These are phyloP conservation scores for Cyprinodon diabolis DNA, from an alignment of 2,797 vertebrate genomes.

Conservation along the genomic window DNA sequence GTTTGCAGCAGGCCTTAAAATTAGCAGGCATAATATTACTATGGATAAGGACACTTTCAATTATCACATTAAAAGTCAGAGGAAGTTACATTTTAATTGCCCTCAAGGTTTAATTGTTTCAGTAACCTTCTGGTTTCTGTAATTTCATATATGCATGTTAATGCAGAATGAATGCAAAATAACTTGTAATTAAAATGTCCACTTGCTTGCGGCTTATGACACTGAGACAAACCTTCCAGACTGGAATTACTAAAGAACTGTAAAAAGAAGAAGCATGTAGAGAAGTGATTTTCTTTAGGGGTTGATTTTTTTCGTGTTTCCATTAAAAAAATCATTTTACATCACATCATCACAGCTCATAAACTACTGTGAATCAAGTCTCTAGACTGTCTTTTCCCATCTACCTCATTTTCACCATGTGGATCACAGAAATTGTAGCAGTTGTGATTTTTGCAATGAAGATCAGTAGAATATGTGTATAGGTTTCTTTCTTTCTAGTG, in stretches of 20 bases:
- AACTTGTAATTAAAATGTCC: slow-evolving; percentile 48
- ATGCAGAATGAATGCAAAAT: slow-evolving; percentile 45
- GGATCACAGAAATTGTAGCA: neutral
- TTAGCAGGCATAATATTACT: slow-evolving; percentile 14
- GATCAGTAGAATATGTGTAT: neutral
- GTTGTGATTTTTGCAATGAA: neutral
- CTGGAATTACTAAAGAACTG: neutral
- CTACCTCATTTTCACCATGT: slow-evolving; percentile 2
- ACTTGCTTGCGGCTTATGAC: slow-evolving; percentile 24
- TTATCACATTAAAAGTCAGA: slow-evolving; percentile 60
- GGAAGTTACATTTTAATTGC: slow-evolving; percentile 60
- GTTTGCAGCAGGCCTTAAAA: slow-evolving; percentile 42
- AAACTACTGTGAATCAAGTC: neutral
- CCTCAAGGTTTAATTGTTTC: slow-evolving; percentile 59
- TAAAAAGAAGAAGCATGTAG: neutral
- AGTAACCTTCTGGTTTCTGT: slow-evolving; percentile 51
- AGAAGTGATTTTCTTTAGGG: slow-evolving; percentile 22
- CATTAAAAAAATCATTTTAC: slow-evolving; percentile 21
- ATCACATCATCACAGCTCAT: slow-evolving; percentile 11
- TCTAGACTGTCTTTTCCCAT: neutral
- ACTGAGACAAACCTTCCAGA: slow-evolving; percentile 21
- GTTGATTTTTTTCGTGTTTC: slow-evolving; percentile 26
- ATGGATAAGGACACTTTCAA: slow-evolving; percentile 39
- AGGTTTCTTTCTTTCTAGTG: neutral
- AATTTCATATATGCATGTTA: slow-evolving; percentile 42